A percentile compares a stretch with the other conserved stretches of the same genome.
Conservation (phyloP, 2,888 invertebrate genomes). For the Polia nebulosa region DNA sequence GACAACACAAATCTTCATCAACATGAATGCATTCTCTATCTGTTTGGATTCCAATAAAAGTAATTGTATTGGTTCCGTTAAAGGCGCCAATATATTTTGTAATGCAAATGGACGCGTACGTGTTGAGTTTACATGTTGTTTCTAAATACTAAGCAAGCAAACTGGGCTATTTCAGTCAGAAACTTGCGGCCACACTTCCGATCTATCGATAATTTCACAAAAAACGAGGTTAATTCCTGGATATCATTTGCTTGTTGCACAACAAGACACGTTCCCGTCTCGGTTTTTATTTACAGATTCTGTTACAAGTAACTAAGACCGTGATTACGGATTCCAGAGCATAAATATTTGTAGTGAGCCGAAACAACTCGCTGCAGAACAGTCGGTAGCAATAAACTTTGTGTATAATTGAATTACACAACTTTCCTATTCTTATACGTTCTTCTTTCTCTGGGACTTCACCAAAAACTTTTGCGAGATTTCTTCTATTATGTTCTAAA, state of each 20-base stretch:
- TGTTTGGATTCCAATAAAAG: constrained; percentile 64
- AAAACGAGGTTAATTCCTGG: constrained; percentile 87
- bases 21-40: constrained; percentile 42
- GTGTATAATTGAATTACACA: constrained; percentile 26
- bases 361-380: constrained; percentile 51
- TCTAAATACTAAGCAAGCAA: constrained; percentile 72
- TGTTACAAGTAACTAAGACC: constrained; percentile 71
- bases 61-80: constrained; percentile 60
- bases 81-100: constrained; percentile 68
- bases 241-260: constrained; percentile 73
- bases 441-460: not conserved
- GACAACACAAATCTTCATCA: constrained; percentile 40
- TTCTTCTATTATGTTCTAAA: not conserved
- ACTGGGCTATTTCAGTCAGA: constrained; percentile 75
- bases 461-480: not conserved
- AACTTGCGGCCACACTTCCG: constrained; percentile 73
- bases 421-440: constrained; percentile 15
- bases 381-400: constrained; percentile 48
- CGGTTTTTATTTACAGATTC: constrained; percentile 72
- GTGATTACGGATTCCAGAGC: constrained; percentile 69
- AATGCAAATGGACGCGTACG: constrained; percentile 66
- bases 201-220: constrained; percentile 82
- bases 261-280: constrained; percentile 49
- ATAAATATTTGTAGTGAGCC: constrained; percentile 70
- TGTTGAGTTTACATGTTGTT: constrained; percentile 72